Percentiles rank a stretch among this genome's conserved stretches.
phyloP scores from a whole-genome alignment of 1,140 invertebrate species.

The Sinella curviseta region DNA sequence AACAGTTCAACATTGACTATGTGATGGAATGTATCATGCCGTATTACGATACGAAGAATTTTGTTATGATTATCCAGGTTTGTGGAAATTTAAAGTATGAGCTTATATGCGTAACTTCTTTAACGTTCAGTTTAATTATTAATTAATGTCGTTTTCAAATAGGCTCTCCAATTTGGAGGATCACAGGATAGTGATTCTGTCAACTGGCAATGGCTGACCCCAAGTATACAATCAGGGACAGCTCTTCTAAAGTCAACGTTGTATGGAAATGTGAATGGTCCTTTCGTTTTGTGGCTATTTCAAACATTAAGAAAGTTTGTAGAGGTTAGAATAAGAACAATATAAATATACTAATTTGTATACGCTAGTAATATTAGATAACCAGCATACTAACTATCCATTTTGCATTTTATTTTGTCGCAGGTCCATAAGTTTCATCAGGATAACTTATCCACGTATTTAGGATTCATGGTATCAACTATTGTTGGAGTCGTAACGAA shows the following conservation, averaged over 20 bases:
- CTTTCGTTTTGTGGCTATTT: constrained; percentile 45
- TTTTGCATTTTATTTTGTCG: constrained; percentile 8
- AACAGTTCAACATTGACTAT: constrained; percentile 80
- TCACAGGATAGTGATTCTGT: not conserved
- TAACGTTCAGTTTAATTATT: too few species aligned
- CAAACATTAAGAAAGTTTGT: constrained; percentile 32
- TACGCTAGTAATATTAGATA: too few species aligned
- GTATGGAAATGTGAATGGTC: constrained; percentile 30
- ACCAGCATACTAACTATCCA: not conserved
- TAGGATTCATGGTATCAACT: constrained; percentile 43
- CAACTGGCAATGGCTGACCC: constrained; percentile 45
- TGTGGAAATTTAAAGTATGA: too few species aligned
- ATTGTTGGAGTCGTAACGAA: constrained; percentile 44
- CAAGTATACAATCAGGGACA: constrained; percentile 31
- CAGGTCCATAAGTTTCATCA: constrained; percentile 34
- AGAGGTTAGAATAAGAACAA: constrained; percentile 29
- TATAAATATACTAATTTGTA: too few species aligned
- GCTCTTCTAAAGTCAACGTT: constrained; percentile 34
- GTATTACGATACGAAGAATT: constrained; percentile 87
- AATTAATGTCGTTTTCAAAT: too few species aligned
- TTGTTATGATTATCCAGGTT: constrained; percentile 74
- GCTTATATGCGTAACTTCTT: too few species aligned
- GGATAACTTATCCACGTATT: constrained; percentile 30
- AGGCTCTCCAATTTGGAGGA: not conserved
- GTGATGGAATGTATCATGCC: constrained; percentile 80